phyloP scores from a whole-genome alignment of 2,113 vertebrate genomes.

The Pelecanus crispus region DNA sequence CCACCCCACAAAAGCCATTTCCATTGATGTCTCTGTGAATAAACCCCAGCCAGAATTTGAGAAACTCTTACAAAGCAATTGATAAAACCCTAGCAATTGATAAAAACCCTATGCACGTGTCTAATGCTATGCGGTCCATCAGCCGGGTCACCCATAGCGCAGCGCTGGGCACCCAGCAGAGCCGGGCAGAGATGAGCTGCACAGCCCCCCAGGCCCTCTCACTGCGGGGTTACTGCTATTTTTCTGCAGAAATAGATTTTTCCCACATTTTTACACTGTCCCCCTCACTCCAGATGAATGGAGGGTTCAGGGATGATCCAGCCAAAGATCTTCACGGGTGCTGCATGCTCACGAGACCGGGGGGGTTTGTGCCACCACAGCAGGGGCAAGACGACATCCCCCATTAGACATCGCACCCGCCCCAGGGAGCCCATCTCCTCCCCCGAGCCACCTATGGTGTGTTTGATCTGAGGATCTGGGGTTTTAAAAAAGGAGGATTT shows the following conservation, averaged over 20 bases:
- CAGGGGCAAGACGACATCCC: too few species aligned
- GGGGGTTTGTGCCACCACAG: not conserved
- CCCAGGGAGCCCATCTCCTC: not conserved
- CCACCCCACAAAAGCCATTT: not conserved
- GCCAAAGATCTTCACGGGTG: not conserved
- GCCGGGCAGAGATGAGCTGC: not conserved
- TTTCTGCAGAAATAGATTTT: not conserved
- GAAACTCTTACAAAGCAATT: not conserved
- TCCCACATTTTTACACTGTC: fast-evolving
- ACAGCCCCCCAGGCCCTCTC: not conserved
- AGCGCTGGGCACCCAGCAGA: not conserved
- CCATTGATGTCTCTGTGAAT: not conserved
- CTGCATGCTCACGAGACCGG: fast-evolving
- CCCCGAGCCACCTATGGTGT: not conserved
- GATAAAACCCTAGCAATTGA: fast-evolving
- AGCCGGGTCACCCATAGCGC: not conserved
- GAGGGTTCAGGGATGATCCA: not conserved
- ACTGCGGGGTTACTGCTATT: not conserved
- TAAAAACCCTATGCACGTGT: fast-evolving
- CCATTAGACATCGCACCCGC: fast-evolving
- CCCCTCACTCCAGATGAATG: not conserved
- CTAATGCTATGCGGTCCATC: fast-evolving
- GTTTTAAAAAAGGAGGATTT: not conserved
- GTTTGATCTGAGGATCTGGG: not conserved
- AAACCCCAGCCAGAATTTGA: not conserved